Conservation (phyloP, 2,888 invertebrate species). For the Thymelicus lineola region DNA sequence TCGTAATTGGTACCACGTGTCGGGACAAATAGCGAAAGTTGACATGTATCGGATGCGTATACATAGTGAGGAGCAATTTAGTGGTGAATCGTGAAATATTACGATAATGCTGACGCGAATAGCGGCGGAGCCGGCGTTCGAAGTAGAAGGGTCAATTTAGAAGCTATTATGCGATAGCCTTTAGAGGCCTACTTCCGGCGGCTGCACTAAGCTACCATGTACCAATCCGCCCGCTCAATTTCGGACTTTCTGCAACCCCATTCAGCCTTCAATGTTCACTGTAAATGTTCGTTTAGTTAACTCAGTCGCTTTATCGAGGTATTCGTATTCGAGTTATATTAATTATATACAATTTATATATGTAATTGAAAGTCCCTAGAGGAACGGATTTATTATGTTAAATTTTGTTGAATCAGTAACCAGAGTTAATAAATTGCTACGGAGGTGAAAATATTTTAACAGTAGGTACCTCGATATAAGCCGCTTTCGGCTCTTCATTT, state of each 20-base stretch:
- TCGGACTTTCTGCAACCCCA: slow-evolving; percentile 72
- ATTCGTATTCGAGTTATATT: slow-evolving; percentile 43
- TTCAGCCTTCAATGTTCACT: slow-evolving; percentile 61
- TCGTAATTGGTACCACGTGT: slow-evolving; percentile 42
- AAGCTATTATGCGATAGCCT: slow-evolving; percentile 82
- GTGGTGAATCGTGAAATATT: slow-evolving; percentile 45
- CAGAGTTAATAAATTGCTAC: slow-evolving; percentile 55
- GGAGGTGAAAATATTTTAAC: slow-evolving; percentile 63
- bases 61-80: slow-evolving; percentile 23
- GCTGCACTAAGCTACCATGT: slow-evolving; percentile 81
- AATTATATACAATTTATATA: slow-evolving; percentile 40
- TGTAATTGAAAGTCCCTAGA: slow-evolving; percentile 19
- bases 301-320: slow-evolving; percentile 47
- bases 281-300: slow-evolving; percentile 57
- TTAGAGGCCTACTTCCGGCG: slow-evolving; percentile 83
- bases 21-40: slow-evolving; percentile 24
- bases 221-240: slow-evolving; percentile 79
- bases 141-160: slow-evolving; percentile 78
- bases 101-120: slow-evolving; percentile 58
- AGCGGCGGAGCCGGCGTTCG: slow-evolving; percentile 51
- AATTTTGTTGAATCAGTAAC: slow-evolving; percentile 38
- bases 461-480: slow-evolving; percentile 58
- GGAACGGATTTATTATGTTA: slow-evolving; percentile 20
- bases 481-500: slow-evolving; percentile 71
- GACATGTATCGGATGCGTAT: slow-evolving; percentile 7